These are phyloP conservation scores for Rhopilema esculentum DNA, from an alignment of 30 jellyfish, hydroid and myxozoan species.

Conservation along the genomic window DNA sequence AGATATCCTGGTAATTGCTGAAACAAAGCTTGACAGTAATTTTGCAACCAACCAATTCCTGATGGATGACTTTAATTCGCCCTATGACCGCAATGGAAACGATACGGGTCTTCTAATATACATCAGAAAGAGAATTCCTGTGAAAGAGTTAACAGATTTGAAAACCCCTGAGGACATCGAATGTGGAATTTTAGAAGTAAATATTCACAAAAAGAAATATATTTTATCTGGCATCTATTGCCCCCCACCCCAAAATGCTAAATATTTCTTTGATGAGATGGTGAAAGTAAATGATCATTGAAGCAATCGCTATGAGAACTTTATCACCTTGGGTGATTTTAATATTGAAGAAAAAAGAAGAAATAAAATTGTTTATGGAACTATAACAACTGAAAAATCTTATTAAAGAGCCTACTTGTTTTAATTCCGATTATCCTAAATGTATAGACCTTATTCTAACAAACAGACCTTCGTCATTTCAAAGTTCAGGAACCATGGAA, in stretches of 20 bases:
- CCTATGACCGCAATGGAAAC: slow-evolving; percentile 52
- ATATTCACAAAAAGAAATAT: slow-evolving; percentile 25
- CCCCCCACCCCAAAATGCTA: slow-evolving; percentile 11
- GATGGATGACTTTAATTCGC: slow-evolving; percentile 21
- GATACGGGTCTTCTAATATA: slow-evolving; percentile 45
- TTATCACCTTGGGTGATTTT: neutral
- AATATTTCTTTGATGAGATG: slow-evolving; percentile 24
- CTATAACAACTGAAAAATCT: slow-evolving; percentile 16
- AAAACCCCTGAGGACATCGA: slow-evolving; percentile 25
- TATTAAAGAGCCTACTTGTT: slow-evolving; percentile 34
- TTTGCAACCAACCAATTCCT: slow-evolving; percentile 36
- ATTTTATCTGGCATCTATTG: slow-evolving; percentile 2
- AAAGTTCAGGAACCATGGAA: slow-evolving; percentile 20
- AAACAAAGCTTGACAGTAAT: slow-evolving; percentile 49
- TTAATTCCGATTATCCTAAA: slow-evolving; percentile 20
- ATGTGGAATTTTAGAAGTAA: slow-evolving; percentile 15
- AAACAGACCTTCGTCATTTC: slow-evolving; percentile 14
- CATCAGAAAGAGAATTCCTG: slow-evolving; percentile 36
- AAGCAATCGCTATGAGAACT: neutral
- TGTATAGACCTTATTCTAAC: slow-evolving; percentile 37
- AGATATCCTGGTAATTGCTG: slow-evolving; percentile 34
- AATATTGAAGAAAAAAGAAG: neutral
- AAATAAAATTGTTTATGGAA: neutral
- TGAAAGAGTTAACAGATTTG: neutral
- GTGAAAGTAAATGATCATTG: slow-evolving; percentile 8